Base-by-base conservation (phyloP, 2,797 vertebrate genomes). In the Taeniopygia guttata region DNA sequence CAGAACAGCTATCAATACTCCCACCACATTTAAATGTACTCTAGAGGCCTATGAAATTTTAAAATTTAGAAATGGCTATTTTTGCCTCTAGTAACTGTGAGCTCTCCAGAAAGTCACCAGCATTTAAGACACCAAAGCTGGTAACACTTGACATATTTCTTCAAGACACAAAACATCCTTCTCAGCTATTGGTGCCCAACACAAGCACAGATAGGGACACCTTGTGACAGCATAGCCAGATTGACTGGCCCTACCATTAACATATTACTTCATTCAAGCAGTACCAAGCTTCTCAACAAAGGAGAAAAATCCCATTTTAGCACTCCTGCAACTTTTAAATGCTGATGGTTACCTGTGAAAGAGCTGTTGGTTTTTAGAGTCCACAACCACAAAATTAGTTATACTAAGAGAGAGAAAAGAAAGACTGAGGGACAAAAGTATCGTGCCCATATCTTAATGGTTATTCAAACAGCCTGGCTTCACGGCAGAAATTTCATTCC, bases 211-310 rank as follows among this genome's bases (percentile, higher is more conserved):
- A 49, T 45, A 1, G 7, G 25, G 34, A 51, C 58, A 29, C 63
- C 4, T 1, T 3, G 12, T 0, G 2, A 68, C 27, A 58, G 49
- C 5, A 54, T 69, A 27, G 25, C 14, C 2, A 2, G n/a, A 66
- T 32, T 38, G 74, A 42, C 52, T 15, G 42, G 49, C 21, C 64
- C 46, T 32, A 51, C n/a, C 74, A 90, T 43, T 63, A 62, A 32
- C 0, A 7, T 11, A 21, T 13, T 10, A 30, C 10, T 25, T 9
- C n/a, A 32, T 13, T 54, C 40, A 48, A 42, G 49, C 68, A 42
- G 40, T 7, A 54, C 16, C 26, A 72, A 58, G 20, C 3, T 66
- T 43, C 59, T 76, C 18, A 69, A 76, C 1, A 7, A 26, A 63
- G 18, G 14, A 77, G 30, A 40, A 87, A 90, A 79, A 68, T 7